A percentile compares a stretch with the other conserved stretches of the same genome.
These are phyloP conservation scores for Mesembrinibis cayennensis DNA, from an alignment of 2,113 vertebrate genomes.

Conservation along the genomic window DNA sequence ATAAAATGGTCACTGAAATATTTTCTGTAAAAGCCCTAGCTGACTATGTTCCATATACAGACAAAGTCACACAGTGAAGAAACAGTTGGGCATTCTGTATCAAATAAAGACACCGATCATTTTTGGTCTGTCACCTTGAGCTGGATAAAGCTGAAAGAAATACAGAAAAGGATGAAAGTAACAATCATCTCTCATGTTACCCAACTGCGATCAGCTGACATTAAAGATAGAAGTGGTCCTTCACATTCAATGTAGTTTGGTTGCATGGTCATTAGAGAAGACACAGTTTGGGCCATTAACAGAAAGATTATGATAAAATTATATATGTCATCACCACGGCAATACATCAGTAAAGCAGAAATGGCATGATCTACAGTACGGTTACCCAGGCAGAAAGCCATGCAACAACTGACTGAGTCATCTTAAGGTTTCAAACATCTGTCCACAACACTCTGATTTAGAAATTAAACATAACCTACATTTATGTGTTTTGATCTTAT, in stretches of 20 bases:
- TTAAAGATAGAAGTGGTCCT: neutral
- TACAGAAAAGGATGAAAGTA: neutral
- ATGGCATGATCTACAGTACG: neutral
- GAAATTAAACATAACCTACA: slow-evolving; percentile 74
- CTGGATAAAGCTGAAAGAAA: neutral
- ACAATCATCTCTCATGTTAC: neutral
- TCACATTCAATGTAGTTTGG: neutral
- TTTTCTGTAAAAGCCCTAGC: neutral
- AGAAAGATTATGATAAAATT: slow-evolving; percentile 22
- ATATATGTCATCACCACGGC: neutral
- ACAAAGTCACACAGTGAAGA: neutral
- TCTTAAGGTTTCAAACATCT: slow-evolving; percentile 72
- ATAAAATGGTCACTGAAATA: neutral
- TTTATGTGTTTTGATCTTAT: slow-evolving; percentile 69
- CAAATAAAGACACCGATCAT: neutral
- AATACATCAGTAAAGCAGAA: slow-evolving; percentile 36
- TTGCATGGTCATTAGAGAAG: neutral
- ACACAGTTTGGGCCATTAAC: neutral
- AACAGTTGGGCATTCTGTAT: neutral
- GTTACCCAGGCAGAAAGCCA: slow-evolving; percentile 71
- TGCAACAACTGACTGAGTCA: slow-evolving; percentile 61
- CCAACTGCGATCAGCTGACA: neutral
- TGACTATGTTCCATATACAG: neutral
- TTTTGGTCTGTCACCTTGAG: neutral
- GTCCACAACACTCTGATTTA: slow-evolving; percentile 67